These are phyloP conservation scores for Elmis aenea DNA, from an alignment of 2,888 invertebrate species.

Conservation along the genomic window DNA sequence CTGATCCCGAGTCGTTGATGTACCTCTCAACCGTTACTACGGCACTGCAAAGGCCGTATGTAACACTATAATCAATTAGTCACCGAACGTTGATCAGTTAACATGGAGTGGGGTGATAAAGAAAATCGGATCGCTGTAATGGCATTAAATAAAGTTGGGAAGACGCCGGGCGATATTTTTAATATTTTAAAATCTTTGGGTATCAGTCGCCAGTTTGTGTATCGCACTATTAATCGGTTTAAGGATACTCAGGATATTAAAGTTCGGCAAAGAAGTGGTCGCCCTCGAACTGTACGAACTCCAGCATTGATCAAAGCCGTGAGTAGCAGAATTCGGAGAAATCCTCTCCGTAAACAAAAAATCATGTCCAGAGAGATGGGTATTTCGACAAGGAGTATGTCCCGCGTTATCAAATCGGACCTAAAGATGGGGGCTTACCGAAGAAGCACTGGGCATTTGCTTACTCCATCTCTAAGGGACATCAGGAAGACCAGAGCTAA, in stretches of 20 bases:
- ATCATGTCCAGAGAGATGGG: conserved; percentile 1
- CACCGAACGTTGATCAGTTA: no score
- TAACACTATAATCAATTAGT: no score
- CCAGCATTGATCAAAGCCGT: background rate
- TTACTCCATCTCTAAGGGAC: no score
- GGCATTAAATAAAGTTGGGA: background rate
- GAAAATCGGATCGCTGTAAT: background rate
- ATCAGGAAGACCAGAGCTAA: no score
- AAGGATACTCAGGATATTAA: background rate
- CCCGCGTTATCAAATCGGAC: conserved; percentile 2
- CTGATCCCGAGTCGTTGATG: no score
- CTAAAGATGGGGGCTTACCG: conserved; percentile 1
- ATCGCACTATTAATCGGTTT: background rate
- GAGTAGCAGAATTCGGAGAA: background rate
- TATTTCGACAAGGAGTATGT: background rate
- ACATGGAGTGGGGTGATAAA: conserved; percentile 1
- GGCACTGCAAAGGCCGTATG: no score
- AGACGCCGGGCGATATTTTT: background rate
- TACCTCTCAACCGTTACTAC: no score
- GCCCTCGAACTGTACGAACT: background rate
- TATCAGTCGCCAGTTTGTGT: background rate
- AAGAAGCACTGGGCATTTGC: background rate
- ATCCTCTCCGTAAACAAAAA: conserved; percentile 1
- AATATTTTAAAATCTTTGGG: background rate
- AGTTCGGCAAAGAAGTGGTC: background rate